phyloP scores from a whole-genome alignment of 92 coral and sea anemone genomes.

The Bergia sp. region DNA sequence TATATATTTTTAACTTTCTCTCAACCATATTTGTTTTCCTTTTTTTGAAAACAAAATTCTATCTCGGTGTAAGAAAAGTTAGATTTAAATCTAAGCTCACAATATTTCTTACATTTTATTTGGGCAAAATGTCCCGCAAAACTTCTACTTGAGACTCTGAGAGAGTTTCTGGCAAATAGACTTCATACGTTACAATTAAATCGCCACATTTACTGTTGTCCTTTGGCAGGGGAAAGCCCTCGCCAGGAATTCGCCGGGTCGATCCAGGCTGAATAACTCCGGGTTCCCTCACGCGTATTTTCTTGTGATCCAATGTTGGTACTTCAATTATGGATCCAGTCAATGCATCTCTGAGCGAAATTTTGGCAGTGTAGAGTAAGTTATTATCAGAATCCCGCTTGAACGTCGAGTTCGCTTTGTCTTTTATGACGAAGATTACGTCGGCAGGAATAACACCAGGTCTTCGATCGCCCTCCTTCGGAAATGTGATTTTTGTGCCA shows the following conservation, averaged over 20 bases:
- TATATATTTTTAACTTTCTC: no score
- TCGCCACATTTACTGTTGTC: constrained; percentile 70
- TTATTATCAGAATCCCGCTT: constrained; percentile 87
- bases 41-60: no score
- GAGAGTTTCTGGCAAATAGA: constrained; percentile 73
- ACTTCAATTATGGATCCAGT: constrained; percentile 70
- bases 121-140: constrained; percentile 65
- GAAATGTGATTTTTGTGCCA: constrained; percentile 84
- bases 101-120: constrained; percentile 2
- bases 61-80: no score
- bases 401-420: constrained; percentile 73
- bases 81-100: neutral
- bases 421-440: constrained; percentile 84
- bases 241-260: constrained; percentile 66
- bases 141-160: constrained; percentile 67
- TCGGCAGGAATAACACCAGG: constrained; percentile 95
- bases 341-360: constrained; percentile 83
- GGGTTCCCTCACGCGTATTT: constrained; percentile 59
- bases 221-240: constrained; percentile 93
- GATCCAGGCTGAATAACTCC: constrained; percentile 80
- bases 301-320: constrained; percentile 73
- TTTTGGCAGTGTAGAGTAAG: constrained; percentile 75
- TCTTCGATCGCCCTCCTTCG: constrained; percentile 85
- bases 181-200: constrained; percentile 82
- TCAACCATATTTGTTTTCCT: no score